These are phyloP conservation scores for Melitaea athalia DNA, from an alignment of 2,888 invertebrate species.

Conservation along the genomic window DNA sequence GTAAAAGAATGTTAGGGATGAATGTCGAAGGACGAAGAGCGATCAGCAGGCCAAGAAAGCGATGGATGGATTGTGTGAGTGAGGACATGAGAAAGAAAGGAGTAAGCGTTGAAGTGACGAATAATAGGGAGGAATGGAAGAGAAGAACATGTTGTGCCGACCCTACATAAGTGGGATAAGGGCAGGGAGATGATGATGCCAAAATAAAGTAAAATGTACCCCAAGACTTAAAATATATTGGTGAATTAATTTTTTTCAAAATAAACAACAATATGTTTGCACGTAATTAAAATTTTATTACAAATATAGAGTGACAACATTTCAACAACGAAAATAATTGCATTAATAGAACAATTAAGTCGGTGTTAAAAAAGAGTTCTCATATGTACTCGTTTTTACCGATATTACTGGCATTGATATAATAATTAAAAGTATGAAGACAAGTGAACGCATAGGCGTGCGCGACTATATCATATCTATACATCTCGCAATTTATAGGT, in stretches of 20 bases:
- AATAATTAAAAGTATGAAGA: constrained; percentile 30
- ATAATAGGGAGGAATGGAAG: too few relatives aligned
- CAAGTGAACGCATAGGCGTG: constrained; percentile 25
- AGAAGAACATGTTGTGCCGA: too few relatives aligned
- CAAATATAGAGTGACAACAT: neutral
- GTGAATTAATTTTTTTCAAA: neutral
- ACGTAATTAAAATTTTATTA: neutral
- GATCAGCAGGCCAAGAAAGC: too few relatives aligned
- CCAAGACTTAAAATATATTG: too few relatives aligned
- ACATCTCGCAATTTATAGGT: constrained; percentile 32
- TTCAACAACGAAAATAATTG: neutral
- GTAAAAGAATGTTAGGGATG: too few relatives aligned
- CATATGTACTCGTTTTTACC: constrained; percentile 14
- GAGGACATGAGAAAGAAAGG: too few relatives aligned
- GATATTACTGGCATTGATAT: constrained; percentile 22
- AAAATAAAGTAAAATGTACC: too few relatives aligned
- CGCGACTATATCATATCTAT: constrained; percentile 30
- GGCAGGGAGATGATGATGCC: too few relatives aligned
- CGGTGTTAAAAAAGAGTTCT: constrained; percentile 1
- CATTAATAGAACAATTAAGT: constrained; percentile 2
- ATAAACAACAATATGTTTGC: neutral
- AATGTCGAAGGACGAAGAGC: too few relatives aligned
- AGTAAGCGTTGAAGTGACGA: too few relatives aligned
- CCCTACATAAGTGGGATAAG: too few relatives aligned
- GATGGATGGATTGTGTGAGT: too few relatives aligned